Evolutionary conservation across 2,113 vertebrate species (phyloP), one percentile per base, ranked within the genome.

Genomic region (Tetrao urogallus): DNA sequence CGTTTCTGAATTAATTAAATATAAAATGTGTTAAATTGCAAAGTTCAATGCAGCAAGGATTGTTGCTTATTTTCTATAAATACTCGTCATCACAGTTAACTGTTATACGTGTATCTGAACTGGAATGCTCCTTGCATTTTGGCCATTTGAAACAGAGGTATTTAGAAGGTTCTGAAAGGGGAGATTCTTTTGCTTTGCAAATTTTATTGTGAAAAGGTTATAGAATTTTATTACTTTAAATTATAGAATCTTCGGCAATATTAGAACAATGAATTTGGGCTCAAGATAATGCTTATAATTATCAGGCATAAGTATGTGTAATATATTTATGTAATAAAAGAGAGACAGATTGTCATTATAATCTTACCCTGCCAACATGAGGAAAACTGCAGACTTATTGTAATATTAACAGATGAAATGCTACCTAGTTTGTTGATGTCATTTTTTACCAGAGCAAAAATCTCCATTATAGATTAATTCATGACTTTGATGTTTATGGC

Each of bases 1-100:
- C 89, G 91, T 95, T 96, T 96, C 91, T 96, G 97, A 97, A 98
- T 98, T 98, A 98, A 98, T 97, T 97, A 97, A 97, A 98, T 97
- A 97, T 97, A 97, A 98, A 98, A 96, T 97, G 96, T 95, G 96
- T 97, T 97, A 96, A 97, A 97, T 97, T 95, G 92, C 87, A 86
- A 97, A 97, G 97, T 97, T 97, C 95, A 95, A 30, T 78, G 86
- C 96, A 88, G 96, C 27, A 28, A 88, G 77, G 96, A 95, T 96
- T 96, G 94, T 80, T 90, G 85, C 91, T 93, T 92, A 64, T 86
- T 56, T 96, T 93, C 94, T 89, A 3, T 84, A 79, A 95, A 94
- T 97, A 70, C 96, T 97, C 96, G 94, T 95, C 95, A 93, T 83
- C 86, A 84, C 78, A 50, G 13, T 95, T 97, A 93, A 95, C 94